Evolutionary conservation across 1,140 invertebrate species (phyloP), one percentile per base, ranked within the genome.

Genomic region (Hirudo medicinalis): DNA sequence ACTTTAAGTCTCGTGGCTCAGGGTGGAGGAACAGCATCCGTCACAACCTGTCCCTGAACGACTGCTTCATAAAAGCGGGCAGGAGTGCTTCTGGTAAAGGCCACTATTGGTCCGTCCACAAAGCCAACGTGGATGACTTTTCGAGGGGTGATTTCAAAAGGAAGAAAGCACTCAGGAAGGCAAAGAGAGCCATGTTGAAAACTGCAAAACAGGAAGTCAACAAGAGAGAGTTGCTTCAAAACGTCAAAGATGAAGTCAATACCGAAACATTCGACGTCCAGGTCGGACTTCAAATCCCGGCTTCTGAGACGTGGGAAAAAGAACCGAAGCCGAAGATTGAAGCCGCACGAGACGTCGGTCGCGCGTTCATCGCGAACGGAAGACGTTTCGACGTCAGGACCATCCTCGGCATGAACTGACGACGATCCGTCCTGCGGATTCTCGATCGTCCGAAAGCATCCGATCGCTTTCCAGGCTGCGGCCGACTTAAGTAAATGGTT

Each of bases 41-140:
- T 0, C 81, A 82, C 71, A 98, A 98, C 82, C 80, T 98, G 0
- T 95, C 92, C 0, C 83, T 99, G 0, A 98, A 99, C 83, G 94
- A 97, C 78, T 99, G 95, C 78, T 99, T 98, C 80, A 88, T 97
- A 8, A 98, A 98, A 80, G 89, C 91, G 0, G 93, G 93, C 0
- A 73, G 78, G 9, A 78, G 80, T 72, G 79, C 80, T 67, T 78
- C 81, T 67, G 80, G 80, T 13, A 82, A 81, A 70, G 79, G 80
- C 0, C 79, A 80, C 73, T 75, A 92, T 77, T 97, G 94, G 94
- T 90, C 92, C 2, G 94, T 98, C 63, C 94, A 98, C 81, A 92
- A 92, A 0, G 93, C 94, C 0, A 97, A 97, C 80, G 82, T 95
- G 1, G 92, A 96, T n/a, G 81, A 97, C 78, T 97, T 97, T 80